Evolutionary conservation across 2,797 vertebrate genomes (phyloP).

Genomic region (Pogonophryne albipinna): DNA sequence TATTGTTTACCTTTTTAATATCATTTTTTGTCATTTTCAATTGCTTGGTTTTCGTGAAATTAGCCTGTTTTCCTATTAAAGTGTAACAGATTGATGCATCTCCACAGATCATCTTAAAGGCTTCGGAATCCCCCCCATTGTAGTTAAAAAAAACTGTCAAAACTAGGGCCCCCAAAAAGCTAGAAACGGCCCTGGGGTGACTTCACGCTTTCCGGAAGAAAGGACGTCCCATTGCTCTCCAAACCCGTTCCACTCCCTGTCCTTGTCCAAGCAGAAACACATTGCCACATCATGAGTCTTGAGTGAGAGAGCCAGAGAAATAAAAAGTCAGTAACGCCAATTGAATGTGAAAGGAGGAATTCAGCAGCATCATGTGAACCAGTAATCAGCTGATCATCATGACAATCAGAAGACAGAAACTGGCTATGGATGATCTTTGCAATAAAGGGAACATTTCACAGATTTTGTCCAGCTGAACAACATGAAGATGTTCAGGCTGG

Average conservation of each 20-base stretch:
- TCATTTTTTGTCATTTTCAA: no score
- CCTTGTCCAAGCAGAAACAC: constrained; percentile 29
- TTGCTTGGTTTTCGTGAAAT: no score
- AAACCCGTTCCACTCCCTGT: constrained; percentile 32
- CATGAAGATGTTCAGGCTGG: not conserved
- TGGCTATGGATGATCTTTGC: constrained; percentile 17
- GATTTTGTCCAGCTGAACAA: not conserved
- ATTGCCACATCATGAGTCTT: constrained; percentile 31
- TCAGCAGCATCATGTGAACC: constrained; percentile 10
- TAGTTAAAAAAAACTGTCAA: no score
- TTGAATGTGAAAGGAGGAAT: constrained; percentile 19
- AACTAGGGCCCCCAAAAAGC: no score
- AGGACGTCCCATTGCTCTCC: no score
- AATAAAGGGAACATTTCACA: constrained; percentile 2
- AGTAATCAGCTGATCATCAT: constrained; percentile 44
- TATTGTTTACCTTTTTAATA: no score
- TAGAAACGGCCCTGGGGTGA: no score
- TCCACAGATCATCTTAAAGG: no score
- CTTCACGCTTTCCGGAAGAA: no score
- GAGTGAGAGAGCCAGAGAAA: constrained; percentile 14
- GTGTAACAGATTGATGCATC: no score
- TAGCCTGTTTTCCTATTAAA: no score
- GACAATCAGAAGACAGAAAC: constrained; percentile 10
- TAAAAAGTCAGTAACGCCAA: not conserved
- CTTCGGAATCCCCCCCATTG: no score